Conservation (phyloP, 2,888 invertebrate species). For the Sphaerophoria rueppellii region DNA sequence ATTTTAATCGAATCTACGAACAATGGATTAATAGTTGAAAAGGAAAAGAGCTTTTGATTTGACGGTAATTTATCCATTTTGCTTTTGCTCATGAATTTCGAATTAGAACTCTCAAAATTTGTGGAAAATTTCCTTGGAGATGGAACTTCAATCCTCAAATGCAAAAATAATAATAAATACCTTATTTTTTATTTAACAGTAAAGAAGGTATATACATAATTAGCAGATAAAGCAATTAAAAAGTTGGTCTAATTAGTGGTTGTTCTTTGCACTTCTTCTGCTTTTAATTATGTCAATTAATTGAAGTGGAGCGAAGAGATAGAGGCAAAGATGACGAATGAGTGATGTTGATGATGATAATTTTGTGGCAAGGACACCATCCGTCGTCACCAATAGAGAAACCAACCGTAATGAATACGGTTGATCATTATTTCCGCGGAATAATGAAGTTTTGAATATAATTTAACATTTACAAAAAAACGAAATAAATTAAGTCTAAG, state of each 20-base stretch:
- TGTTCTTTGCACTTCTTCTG: background rate
- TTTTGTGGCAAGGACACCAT: slow-evolving; percentile 20
- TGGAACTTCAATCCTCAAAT: slow-evolving; percentile 22
- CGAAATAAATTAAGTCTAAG: too few species aligned
- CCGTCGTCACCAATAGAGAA: background rate
- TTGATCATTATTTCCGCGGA: background rate
- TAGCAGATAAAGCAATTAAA: slow-evolving; percentile 58
- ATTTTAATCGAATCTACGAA: slow-evolving; percentile 57
- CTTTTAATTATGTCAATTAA: slow-evolving; percentile 31
- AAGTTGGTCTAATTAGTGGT: slow-evolving; percentile 59
- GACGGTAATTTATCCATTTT: slow-evolving; percentile 34
- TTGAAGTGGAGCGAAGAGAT: slow-evolving; percentile 7
- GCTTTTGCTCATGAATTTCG: slow-evolving; percentile 21
- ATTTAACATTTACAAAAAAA: too few species aligned
- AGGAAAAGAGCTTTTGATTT: slow-evolving; percentile 43
- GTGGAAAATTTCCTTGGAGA: slow-evolving; percentile 37
- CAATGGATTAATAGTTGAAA: slow-evolving; percentile 29
- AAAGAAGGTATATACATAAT: slow-evolving; percentile 19
- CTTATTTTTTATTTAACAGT: background rate
- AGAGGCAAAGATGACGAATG: background rate
- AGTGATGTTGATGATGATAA: background rate
- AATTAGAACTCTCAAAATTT: background rate
- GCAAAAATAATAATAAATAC: background rate
- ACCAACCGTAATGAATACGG: slow-evolving; percentile 14
- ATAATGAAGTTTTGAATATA: too few species aligned